Percentiles rank a stretch among this genome's conserved stretches.
Evolutionary conservation across 1,140 invertebrate genomes (phyloP).

Genomic region (Reticulitermes speratus): DNA sequence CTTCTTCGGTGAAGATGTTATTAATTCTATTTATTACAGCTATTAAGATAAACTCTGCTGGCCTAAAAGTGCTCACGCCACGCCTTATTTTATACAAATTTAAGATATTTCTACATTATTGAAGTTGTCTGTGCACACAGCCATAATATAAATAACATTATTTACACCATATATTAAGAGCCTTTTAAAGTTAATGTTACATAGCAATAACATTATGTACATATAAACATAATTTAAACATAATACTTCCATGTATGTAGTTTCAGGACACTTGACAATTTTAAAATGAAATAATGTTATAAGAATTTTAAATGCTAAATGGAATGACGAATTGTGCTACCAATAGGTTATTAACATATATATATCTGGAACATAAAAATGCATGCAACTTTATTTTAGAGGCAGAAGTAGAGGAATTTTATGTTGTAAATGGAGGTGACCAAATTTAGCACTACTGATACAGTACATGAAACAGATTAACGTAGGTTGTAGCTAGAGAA

Average conservation of each 20-base stretch:
- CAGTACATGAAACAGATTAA: neutral
- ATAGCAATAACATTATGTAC: neutral
- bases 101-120: neutral
- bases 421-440: neutral
- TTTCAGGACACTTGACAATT: neutral
- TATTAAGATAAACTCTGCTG: conserved; percentile 16
- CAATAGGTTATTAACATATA: neutral
- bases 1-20: neutral
- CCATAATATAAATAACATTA: conserved; percentile 4
- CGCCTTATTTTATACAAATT: conserved; percentile 38
- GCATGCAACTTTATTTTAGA: neutral
- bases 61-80: conserved; percentile 42
- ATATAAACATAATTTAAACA: neutral
- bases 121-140: neutral
- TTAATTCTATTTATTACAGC: conserved; percentile 9
- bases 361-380: neutral
- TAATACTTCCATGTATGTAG: neutral
- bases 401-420: neutral
- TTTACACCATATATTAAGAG: neutral
- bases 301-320: neutral
- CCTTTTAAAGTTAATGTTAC: neutral
- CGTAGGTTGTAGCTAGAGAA: neutral
- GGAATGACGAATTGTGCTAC: neutral
- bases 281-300: neutral
- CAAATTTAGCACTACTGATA: neutral